Percentiles rank a stretch among this genome's conserved stretches.
phyloP scores from a whole-genome alignment of 2,797 vertebrate species.

The Pelobates cultripes region DNA sequence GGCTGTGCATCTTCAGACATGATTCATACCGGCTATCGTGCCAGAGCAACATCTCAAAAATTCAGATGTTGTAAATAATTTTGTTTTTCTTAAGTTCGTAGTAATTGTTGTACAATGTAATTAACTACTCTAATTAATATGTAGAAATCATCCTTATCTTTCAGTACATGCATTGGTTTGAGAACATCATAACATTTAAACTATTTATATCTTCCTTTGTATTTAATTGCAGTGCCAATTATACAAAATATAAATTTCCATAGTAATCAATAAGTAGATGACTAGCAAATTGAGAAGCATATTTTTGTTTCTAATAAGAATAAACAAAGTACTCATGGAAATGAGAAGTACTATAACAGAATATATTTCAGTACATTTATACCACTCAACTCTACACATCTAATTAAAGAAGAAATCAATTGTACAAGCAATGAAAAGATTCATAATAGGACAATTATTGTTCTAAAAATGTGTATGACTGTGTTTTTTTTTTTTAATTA shows the following conservation, averaged over 20 bases:
- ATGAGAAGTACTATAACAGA: background rate
- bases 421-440: background rate
- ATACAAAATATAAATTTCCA: constrained; percentile 7
- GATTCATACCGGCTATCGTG: too few species aligned
- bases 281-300: background rate
- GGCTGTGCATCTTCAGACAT: too few species aligned
- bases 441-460: background rate
- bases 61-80: background rate
- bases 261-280: constrained; percentile 32
- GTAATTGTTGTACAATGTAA: background rate
- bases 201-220: constrained; percentile 12
- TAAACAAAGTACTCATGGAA: background rate
- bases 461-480: too few species aligned
- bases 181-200: constrained; percentile 27
- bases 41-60: too few species aligned
- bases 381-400: background rate
- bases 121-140: constrained; percentile 38
- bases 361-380: background rate
- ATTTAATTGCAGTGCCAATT: constrained; percentile 37
- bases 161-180: constrained; percentile 5
- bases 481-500: too few species aligned
- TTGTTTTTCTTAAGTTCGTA: background rate
- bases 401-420: constrained; percentile 3
- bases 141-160: constrained; percentile 8
- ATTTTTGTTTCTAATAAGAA: constrained; percentile 1